Evolutionary conservation across 2,888 invertebrate species (phyloP).

Genomic region (Diarsia dahlii): DNA sequence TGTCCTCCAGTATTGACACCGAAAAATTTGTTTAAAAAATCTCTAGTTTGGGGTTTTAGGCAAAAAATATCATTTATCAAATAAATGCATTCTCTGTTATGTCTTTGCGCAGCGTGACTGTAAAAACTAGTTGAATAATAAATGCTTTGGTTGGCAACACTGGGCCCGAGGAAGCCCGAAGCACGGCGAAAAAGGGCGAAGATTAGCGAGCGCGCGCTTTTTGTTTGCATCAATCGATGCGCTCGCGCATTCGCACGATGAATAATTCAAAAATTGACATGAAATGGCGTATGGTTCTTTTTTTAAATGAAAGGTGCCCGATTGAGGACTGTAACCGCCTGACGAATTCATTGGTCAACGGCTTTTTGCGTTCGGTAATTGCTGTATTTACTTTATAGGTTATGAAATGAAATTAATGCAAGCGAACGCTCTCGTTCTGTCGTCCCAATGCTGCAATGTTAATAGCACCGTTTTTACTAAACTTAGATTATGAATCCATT

Average conservation of each 20-base stretch:
- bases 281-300: conserved; percentile 91
- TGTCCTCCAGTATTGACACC: conserved; percentile 80
- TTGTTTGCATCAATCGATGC: conserved; percentile 91
- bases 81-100: conserved; percentile 88
- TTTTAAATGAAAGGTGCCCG: conserved; percentile 91
- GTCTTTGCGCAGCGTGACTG: conserved; percentile 89
- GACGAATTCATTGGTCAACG: conserved; percentile 91
- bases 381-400: conserved; percentile 85
- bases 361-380: conserved; percentile 88
- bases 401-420: conserved; percentile 75
- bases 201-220: conserved; percentile 90
- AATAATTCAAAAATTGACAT: conserved; percentile 91
- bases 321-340: conserved; percentile 91
- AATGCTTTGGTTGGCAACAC: conserved; percentile 87
- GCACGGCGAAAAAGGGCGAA: conserved; percentile 86
- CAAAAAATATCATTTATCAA: conserved; percentile 89
- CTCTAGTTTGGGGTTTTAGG: conserved; percentile 64
- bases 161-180: conserved; percentile 84
- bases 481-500: conserved; percentile 61
- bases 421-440: conserved; percentile 46
- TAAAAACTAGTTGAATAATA: conserved; percentile 90
- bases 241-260: conserved; percentile 90
- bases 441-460: conserved; percentile 53
- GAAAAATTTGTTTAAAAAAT: conserved; percentile 81
- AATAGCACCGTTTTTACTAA: conserved; percentile 47